Conservation (phyloP, 2,888 invertebrate genomes). For the Habroteleia sp. region DNA sequence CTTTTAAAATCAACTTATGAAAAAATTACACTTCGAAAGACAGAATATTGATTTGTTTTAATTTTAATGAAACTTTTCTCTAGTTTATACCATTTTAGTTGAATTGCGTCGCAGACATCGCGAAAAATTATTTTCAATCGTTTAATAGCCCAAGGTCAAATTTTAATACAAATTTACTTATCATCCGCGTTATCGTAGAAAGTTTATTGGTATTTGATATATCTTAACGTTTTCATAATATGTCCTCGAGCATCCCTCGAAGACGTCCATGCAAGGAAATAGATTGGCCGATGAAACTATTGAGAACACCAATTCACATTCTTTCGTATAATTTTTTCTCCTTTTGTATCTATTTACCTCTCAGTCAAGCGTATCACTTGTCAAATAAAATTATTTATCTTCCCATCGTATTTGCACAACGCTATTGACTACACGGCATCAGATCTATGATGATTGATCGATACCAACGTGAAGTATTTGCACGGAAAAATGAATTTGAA, state of each 20-base stretch:
- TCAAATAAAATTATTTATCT: constrained; percentile 45
- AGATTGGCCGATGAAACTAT: constrained; percentile 25
- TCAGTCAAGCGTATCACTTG: constrained; percentile 17
- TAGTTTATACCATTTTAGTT: no score
- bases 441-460: constrained; percentile 16
- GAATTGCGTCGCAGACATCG: no score
- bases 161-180: no score
- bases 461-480: constrained; percentile 14
- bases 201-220: constrained; percentile 32
- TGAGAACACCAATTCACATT: constrained; percentile 35
- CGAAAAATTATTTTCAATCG: no score
- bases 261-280: constrained; percentile 26
- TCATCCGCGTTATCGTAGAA: constrained; percentile 4
- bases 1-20: no score
- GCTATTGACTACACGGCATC: constrained; percentile 17
- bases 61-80: no score
- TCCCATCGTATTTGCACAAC: constrained; percentile 33
- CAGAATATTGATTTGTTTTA: no score
- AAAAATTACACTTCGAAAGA: no score
- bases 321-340: constrained; percentile 8
- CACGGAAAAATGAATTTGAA: constrained; percentile 25
- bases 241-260: constrained; percentile 30
- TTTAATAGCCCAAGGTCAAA: no score
- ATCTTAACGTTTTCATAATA: constrained; percentile 15
- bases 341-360: constrained; percentile 37